Evolutionary conservation across 2,113 vertebrate genomes (phyloP).

Genomic region (Conger conger): DNA sequence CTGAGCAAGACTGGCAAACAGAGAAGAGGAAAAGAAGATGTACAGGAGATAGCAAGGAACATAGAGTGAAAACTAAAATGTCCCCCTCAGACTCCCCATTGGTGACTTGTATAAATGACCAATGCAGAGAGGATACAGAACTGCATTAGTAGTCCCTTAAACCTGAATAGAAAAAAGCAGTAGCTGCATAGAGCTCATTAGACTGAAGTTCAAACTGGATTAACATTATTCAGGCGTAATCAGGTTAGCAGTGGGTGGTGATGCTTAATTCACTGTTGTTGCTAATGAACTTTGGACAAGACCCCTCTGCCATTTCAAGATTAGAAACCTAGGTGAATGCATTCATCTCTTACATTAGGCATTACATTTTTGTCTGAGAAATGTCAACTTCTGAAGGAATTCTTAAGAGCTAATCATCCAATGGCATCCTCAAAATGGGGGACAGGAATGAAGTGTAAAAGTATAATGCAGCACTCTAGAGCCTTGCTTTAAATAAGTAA

Average conservation of each 20-base stretch:
- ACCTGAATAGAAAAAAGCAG: constrained; percentile 20
- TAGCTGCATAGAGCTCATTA: constrained; percentile 19
- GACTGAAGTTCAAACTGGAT: constrained; percentile 33
- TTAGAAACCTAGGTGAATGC: not conserved
- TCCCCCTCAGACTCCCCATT: too few species aligned
- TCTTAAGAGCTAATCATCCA: not conserved
- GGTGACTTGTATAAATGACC: not conserved
- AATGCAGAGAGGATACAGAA: constrained; percentile 13
- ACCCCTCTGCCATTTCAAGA: constrained; percentile 1
- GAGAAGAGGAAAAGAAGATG: constrained; percentile 20
- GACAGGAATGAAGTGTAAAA: not conserved
- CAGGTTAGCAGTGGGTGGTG: constrained; percentile 10
- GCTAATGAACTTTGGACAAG: not conserved
- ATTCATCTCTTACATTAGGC: not conserved
- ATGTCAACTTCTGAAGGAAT: constrained; percentile 9
- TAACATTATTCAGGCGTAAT: constrained; percentile 26
- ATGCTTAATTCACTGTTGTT: constrained; percentile 15
- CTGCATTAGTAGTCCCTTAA: constrained; percentile 23
- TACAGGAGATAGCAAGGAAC: not conserved
- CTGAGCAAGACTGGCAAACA: not conserved
- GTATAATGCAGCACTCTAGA: not conserved
- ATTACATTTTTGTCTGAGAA: not conserved
- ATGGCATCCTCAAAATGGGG: not conserved
- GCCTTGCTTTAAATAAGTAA: not conserved
- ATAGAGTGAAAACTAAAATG: not conserved